phyloP scores from a whole-genome alignment of 1,140 invertebrate species.

The Andricus grossulariae region DNA sequence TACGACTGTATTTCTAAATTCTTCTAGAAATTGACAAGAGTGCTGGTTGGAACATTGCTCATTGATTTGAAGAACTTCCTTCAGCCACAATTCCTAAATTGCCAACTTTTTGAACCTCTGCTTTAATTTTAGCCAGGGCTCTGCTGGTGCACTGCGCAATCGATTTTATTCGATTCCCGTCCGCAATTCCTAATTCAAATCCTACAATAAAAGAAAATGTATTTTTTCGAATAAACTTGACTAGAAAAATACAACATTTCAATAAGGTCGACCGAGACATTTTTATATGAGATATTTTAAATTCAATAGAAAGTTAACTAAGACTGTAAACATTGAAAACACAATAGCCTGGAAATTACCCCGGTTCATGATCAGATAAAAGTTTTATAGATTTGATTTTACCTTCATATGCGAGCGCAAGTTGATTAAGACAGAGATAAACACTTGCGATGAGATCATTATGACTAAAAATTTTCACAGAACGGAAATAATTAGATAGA shows the following conservation, averaged over 20 bases:
- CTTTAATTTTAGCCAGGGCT: constrained; percentile 89
- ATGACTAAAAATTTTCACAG: constrained; percentile 91
- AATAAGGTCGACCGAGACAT: too few species aligned
- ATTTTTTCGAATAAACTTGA: background rate
- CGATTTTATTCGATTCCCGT: constrained; percentile 95
- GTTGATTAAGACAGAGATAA: constrained; percentile 96
- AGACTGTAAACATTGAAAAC: too few species aligned
- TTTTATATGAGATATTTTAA: too few species aligned
- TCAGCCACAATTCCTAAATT: constrained; percentile 97
- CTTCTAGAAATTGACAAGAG: constrained; percentile 80
- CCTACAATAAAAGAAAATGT: constrained; percentile 69
- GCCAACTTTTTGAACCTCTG: constrained; percentile 86
- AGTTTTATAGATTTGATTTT: constrained; percentile 40
- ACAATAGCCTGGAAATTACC: too few species aligned
- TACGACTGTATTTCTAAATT: too few species aligned
- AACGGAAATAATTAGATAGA: constrained; percentile 94
- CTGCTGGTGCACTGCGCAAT: constrained; percentile 95
- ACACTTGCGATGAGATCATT: constrained; percentile 93
- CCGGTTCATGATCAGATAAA: too few species aligned
- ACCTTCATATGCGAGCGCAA: constrained; percentile 96
- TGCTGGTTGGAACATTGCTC: constrained; percentile 89
- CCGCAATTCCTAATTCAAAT: constrained; percentile 94
- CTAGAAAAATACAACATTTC: too few species aligned
- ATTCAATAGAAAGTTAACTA: too few species aligned
- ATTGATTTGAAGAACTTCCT: constrained; percentile 90